Evolutionary conservation across 2,797 vertebrate genomes (phyloP), one percentile per base, ranked within the genome.

Genomic region (Vipera latastei): DNA sequence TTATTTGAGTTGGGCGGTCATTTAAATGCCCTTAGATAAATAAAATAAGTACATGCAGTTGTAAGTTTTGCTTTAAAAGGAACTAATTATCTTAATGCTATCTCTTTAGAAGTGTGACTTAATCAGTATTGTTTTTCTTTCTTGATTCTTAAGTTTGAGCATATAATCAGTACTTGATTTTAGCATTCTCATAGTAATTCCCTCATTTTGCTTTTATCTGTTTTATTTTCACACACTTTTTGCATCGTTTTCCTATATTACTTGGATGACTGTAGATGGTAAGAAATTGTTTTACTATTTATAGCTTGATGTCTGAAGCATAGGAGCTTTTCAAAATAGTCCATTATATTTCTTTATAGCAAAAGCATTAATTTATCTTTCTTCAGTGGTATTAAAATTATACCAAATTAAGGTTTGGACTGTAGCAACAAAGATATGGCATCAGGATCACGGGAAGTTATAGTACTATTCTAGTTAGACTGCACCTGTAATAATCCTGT

Each of bases 201-300:
- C 13, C 63, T 55, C 90, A 5, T 94, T 94, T 44, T 93, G 28
- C 44, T 92, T 94, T 92, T 94, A 73, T 94, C 90, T 94, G 14
- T 22, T 94, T 86, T 93, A 90, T 91, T 96, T 95, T 93, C 63
- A 20, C 91, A 95, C 95, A 88, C 9, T 78, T 94, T 63, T 94
- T 95, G 94, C 18, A 86, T 11, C 92, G 14, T 91, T 94, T 92
- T 94, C 92, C 88, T 90, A 87, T 95, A 2, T 95, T 89, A 56
- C 95, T 91, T 94, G 94, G 96, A 93, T 94, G 88, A 96, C 92
- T 95, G 48, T 93, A 97, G 96, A 97, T 92, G 96, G 96, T 97
- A 97, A 97, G 96, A 94, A 90, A 18, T 18, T 69, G 3, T 6
- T 93, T 94, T 0, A 0, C 16, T 25, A 89, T 92, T 93, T 63